Evolutionary conservation across 2,113 vertebrate genomes (phyloP).

Genomic region (Rhinichthys klamathensis): DNA sequence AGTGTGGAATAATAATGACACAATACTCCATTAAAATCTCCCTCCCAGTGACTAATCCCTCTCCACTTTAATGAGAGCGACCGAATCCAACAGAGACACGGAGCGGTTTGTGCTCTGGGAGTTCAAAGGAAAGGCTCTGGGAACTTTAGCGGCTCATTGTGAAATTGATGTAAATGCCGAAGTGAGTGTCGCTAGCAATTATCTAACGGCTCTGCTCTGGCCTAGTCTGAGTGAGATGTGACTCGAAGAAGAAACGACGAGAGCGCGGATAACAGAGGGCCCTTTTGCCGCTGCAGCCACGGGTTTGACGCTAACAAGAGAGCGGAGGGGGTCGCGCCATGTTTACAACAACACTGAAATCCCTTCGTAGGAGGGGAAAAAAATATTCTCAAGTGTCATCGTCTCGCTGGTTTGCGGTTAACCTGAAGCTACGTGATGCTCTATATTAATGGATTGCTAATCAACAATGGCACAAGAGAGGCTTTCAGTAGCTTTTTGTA

Average conservation of each 20-base stretch:
- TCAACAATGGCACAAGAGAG: slow-evolving; percentile 52
- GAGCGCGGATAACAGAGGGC: slow-evolving; percentile 26
- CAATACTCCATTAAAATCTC: slow-evolving; percentile 56
- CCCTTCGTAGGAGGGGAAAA: slow-evolving; percentile 1
- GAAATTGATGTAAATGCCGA: slow-evolving; percentile 61
- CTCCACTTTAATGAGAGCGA: slow-evolving; percentile 55
- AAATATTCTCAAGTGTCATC: slow-evolving; percentile 35
- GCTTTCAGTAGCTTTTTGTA: slow-evolving; percentile 49
- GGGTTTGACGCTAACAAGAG: slow-evolving; percentile 20
- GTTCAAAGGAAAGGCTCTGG: slow-evolving; percentile 59
- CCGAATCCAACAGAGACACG: slow-evolving; percentile 49
- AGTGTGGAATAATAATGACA: slow-evolving; percentile 57
- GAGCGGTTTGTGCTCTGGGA: slow-evolving; percentile 51
- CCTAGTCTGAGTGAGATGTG: slow-evolving; percentile 42
- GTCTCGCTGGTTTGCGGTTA: slow-evolving; percentile 44
- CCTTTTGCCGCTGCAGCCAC: slow-evolving; percentile 26
- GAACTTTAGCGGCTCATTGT: slow-evolving; percentile 61
- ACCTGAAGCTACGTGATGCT: slow-evolving; percentile 44
- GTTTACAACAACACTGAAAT: slow-evolving; percentile 34
- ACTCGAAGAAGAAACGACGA: slow-evolving; percentile 19
- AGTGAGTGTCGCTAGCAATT: slow-evolving; percentile 58
- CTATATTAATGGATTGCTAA: slow-evolving; percentile 58
- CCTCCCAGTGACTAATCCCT: slow-evolving; percentile 58
- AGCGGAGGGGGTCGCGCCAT: neutral
- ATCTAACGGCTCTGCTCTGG: slow-evolving; percentile 51